A percentile compares a stretch with the other conserved stretches of the same genome.
Evolutionary conservation across 30 jellyfish, hydroid and myxozoan genomes (phyloP).

Genomic region (Chironex yamaguchii): DNA sequence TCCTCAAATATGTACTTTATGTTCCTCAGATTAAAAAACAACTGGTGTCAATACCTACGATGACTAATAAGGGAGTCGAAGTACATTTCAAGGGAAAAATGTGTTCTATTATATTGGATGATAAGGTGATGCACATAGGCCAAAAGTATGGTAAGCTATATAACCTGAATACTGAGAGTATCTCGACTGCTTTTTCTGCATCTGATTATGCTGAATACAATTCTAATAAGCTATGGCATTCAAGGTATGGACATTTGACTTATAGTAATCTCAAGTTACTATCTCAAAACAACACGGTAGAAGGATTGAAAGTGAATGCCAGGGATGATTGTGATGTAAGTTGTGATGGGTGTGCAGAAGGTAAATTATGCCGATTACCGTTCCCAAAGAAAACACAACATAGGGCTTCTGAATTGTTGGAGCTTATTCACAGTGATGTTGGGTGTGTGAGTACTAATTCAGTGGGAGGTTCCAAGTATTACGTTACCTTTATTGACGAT

Average conservation of each 20-base stretch:
- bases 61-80: constrained; percentile 33
- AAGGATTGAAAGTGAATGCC: background rate
- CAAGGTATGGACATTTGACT: constrained; percentile 12
- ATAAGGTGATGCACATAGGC: background rate
- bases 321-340: background rate
- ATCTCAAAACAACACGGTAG: constrained; percentile 3
- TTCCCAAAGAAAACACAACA: constrained; percentile 9
- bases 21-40: constrained; percentile 33
- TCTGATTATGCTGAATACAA: constrained; percentile 1
- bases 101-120: constrained; percentile 12
- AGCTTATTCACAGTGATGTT: constrained; percentile 16
- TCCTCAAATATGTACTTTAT: constrained; percentile 12
- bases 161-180: background rate
- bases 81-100: constrained; percentile 32
- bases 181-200: constrained; percentile 6
- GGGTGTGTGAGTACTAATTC: background rate
- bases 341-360: background rate
- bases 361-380: background rate
- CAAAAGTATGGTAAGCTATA: background rate
- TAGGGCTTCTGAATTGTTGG: background rate
- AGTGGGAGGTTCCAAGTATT: too few species aligned
- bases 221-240: constrained; percentile 36
- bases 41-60: constrained; percentile 17
- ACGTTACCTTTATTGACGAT: too few species aligned
- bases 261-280: constrained; percentile 6